Percentiles rank a stretch among this genome's conserved stretches.
These are phyloP conservation scores for Thereva nobilitata DNA, from an alignment of 2,888 invertebrate species.

Conservation along the genomic window DNA sequence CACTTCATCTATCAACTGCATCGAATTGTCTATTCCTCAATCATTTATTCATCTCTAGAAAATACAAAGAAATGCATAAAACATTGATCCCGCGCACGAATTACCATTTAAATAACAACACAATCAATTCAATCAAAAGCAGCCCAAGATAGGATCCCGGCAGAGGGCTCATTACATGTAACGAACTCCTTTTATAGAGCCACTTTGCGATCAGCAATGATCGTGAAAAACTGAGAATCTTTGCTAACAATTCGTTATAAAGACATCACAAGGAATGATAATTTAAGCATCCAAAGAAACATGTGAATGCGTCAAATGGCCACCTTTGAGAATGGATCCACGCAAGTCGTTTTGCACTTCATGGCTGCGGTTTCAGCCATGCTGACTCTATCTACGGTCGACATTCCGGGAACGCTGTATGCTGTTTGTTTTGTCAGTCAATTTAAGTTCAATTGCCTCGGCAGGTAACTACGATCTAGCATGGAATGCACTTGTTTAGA, in stretches of 20 bases:
- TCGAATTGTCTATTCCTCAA: too few species aligned
- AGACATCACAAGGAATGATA: constrained; percentile 43
- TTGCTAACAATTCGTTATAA: constrained; percentile 41
- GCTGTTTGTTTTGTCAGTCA: constrained; percentile 42
- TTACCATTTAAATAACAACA: constrained; percentile 40
- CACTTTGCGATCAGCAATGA: constrained; percentile 36
- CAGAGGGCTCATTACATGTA: constrained; percentile 42
- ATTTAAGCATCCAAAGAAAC: constrained; percentile 40
- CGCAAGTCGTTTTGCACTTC: constrained; percentile 21
- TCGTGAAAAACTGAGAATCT: constrained; percentile 27
- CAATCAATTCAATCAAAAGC: constrained; percentile 42
- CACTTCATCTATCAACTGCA: too few species aligned
- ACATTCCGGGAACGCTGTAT: constrained; percentile 19
- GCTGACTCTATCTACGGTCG: constrained; percentile 28
- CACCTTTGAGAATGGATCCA: constrained; percentile 38
- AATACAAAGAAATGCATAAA: background rate
- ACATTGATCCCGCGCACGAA: constrained; percentile 3
- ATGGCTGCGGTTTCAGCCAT: constrained; percentile 1
- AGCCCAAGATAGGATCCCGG: constrained; percentile 13
- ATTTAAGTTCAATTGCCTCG: constrained; percentile 37
- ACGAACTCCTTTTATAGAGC: constrained; percentile 42
- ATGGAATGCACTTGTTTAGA: constrained; percentile 24
- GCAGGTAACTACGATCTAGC: background rate
- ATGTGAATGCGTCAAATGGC: constrained; percentile 42
- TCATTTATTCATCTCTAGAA: too few species aligned